Percentiles rank a stretch among this genome's conserved stretches.
These are phyloP conservation scores for Elysia chlorotica DNA, from an alignment of 1,140 invertebrate species.

Conservation along the genomic window DNA sequence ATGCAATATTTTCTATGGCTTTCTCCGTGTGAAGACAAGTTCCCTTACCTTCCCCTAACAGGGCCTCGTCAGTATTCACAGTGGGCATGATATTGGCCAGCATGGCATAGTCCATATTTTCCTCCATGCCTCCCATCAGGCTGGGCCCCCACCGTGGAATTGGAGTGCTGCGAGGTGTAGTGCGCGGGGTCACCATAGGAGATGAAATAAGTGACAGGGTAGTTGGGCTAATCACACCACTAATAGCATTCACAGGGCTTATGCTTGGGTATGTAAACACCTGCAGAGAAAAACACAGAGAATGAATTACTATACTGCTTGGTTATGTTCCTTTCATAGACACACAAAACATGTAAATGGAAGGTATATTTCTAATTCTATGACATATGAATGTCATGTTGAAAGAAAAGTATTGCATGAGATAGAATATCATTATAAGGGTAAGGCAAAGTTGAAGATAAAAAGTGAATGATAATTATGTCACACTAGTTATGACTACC, in stretches of 20 bases:
- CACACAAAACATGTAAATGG: too few relatives aligned
- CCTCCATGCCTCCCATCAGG: slow-evolving; percentile 86
- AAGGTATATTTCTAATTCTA: too few relatives aligned
- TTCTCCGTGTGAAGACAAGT: too few relatives aligned
- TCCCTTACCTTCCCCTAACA: slow-evolving; percentile 47
- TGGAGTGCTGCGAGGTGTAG: slow-evolving; percentile 68
- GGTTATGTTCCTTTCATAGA: too few relatives aligned
- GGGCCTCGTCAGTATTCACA: slow-evolving; percentile 50
- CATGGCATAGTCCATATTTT: slow-evolving; percentile 85
- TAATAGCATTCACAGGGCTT: slow-evolving; percentile 72
- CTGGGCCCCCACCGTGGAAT: slow-evolving; percentile 84
- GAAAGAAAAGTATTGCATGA: too few relatives aligned
- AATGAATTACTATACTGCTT: too few relatives aligned
- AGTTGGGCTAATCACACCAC: slow-evolving; percentile 86
- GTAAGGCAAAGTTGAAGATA: too few relatives aligned
- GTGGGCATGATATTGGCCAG: slow-evolving; percentile 75
- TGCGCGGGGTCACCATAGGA: slow-evolving; percentile 74
- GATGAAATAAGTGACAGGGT: slow-evolving; percentile 88
- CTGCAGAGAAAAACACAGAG: slow-evolving; percentile 66
- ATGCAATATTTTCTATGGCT: too few relatives aligned
- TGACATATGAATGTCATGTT: too few relatives aligned
- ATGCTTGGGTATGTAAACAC: slow-evolving; percentile 86
- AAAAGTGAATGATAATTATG: too few relatives aligned
- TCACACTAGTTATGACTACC: too few relatives aligned
- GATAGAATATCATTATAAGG: too few relatives aligned